These are phyloP conservation scores for Habrosyne pyritoides DNA, from an alignment of 2,888 invertebrate genomes.

Conservation along the genomic window DNA sequence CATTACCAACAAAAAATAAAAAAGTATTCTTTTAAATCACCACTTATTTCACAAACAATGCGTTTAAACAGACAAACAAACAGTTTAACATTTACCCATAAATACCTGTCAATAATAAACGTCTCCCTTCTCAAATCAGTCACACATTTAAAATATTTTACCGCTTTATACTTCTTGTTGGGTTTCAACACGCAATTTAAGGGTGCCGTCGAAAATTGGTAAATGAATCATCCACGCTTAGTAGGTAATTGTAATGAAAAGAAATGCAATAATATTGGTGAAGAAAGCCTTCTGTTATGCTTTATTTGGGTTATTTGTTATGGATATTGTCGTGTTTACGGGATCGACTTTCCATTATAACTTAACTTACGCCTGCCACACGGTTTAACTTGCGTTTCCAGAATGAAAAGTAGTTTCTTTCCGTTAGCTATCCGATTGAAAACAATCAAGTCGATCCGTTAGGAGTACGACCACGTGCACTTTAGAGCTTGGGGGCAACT, in stretches of 20 bases:
- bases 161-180: conserved; percentile 8
- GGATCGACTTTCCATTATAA: not conserved
- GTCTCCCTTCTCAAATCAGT: conserved; percentile 13
- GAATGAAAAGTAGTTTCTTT: too few relatives aligned
- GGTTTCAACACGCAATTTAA: conserved; percentile 30
- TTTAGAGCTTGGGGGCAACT: too few relatives aligned
- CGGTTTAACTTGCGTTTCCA: too few relatives aligned
- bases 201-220: conserved; percentile 12
- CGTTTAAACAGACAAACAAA: not conserved
- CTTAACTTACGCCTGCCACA: not conserved
- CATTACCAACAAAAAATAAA: not conserved
- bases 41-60: not conserved
- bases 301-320: not conserved
- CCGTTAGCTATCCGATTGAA: too few relatives aligned
- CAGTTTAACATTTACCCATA: not conserved
- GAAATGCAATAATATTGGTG: not conserved
- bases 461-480: too few relatives aligned
- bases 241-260: not conserved
- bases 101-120: not conserved
- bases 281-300: not conserved
- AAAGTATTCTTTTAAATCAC: not conserved
- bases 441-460: too few relatives aligned
- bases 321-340: not conserved
- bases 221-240: not conserved
- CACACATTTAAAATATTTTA: conserved; percentile 28